Conservation (phyloP, 2,797 vertebrate species). For the Pantherophis vulpinus region DNA sequence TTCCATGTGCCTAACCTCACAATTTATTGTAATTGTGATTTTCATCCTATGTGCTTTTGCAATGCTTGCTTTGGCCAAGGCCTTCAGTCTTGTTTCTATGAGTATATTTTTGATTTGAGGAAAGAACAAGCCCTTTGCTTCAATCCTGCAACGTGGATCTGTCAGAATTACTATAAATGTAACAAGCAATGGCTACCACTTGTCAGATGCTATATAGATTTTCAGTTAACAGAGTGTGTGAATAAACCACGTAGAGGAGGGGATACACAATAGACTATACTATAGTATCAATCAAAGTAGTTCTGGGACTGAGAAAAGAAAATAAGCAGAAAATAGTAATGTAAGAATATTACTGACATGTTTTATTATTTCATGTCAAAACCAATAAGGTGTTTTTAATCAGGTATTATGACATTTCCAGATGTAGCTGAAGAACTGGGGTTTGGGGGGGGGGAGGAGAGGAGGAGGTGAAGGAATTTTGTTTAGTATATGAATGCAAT, state of each 20-base stretch:
- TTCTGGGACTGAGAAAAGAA: neutral
- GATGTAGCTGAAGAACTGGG: neutral
- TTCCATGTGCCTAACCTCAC: neutral
- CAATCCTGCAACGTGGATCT: neutral
- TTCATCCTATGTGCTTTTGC: neutral
- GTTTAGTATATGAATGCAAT: neutral
- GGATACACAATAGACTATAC: neutral
- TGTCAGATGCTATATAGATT: neutral
- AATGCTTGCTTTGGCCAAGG: neutral
- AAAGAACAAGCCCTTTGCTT: neutral
- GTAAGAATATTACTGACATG: neutral
- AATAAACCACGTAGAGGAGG: rapidly evolving
- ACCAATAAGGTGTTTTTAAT: neutral
- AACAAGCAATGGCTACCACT: neutral
- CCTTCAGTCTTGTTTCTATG: neutral
- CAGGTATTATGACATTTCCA: neutral
- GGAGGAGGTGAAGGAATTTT: neutral
- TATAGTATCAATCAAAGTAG: neutral
- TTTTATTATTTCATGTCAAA: neutral
- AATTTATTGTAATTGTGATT: conserved; percentile 1
- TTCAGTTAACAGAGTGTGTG: rapidly evolving
- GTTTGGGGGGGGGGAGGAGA: neutral
- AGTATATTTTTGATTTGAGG: conserved; percentile 8
- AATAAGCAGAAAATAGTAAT: neutral
- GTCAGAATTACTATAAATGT: neutral